phyloP scores from a whole-genome alignment of 2,113 vertebrate genomes.

The Pomatostomus ruficeps region DNA sequence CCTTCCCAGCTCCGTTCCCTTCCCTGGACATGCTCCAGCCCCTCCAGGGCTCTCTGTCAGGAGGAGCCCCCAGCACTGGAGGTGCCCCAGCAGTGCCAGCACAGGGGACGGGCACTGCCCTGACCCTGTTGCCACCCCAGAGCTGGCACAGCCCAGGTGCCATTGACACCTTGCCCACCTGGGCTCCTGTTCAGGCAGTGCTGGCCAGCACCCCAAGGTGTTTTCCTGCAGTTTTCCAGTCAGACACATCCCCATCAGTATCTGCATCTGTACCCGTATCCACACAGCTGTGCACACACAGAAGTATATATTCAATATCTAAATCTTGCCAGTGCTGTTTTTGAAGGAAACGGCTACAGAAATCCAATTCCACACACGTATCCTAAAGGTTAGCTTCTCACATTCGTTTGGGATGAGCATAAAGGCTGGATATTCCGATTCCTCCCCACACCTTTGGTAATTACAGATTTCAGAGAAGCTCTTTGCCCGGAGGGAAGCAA shows the following conservation, averaged over 20 bases:
- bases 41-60: fast-evolving
- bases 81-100: background rate
- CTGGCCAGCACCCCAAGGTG: background rate
- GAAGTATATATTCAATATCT: background rate
- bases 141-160: background rate
- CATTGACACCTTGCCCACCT: background rate
- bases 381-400: background rate
- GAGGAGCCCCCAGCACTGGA: background rate
- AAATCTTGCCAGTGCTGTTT: background rate
- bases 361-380: background rate
- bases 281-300: background rate
- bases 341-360: background rate
- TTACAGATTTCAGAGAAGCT: background rate
- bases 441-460: background rate
- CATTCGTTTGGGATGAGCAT: background rate
- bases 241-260: background rate
- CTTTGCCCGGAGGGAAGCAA: background rate
- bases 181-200: background rate
- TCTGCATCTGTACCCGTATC: background rate
- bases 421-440: background rate
- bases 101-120: background rate
- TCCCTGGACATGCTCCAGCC: background rate
- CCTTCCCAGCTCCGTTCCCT: background rate
- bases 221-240: background rate
- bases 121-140: background rate